Evolutionary conservation across 2,797 vertebrate species (phyloP), one percentile per base, ranked within the genome.

Genomic region (Tiaroga cobitis): DNA sequence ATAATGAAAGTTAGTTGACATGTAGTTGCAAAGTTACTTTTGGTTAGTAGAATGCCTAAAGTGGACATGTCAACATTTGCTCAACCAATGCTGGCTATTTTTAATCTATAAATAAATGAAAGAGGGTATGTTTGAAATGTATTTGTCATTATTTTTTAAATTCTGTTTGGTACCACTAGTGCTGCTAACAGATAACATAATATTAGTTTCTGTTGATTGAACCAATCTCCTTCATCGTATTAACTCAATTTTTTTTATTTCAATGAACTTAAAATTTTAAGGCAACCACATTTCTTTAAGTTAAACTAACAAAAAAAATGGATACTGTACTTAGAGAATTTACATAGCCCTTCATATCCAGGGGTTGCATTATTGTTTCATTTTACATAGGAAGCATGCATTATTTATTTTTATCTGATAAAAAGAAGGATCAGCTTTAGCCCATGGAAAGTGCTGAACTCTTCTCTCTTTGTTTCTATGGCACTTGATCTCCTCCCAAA

Each of bases 401-500:
- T 34, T 5, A 9, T 76, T 56, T 82, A 7, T 11, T 67, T 76
- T 37, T 37, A 61, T 46, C 26, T 56, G 10, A 24, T 34, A 34
- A 43, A 84, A 59, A 2, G 19, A 70, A 34, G 78, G 26, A 34
- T 68, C 15, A 46, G 51, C 21, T 79, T 70, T 56, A 65, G 29
- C 21, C 54, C 13, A 26, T 65, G 59, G 73, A 76, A 83, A 79
- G 63, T 67, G 11, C 34, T 84, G 49, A 32, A 72, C 70, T 63
- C 3, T 5, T 87, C 19, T 87, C 1, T 46, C 39, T 68, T 69
- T 51, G 78, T 84, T 84, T 76, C 72, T 78, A 49, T 72, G 81
- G 56, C 32, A 81, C 26, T 84, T 81, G 72, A 85, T 83, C 80
- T 80, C 51, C 21, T 81, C 51, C 34, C 56, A 80, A 78, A 69